A percentile compares a stretch with the other conserved stretches of the same genome.
phyloP scores from a whole-genome alignment of 64 coral and sea anemone species.

The Orbicella faveolata region DNA sequence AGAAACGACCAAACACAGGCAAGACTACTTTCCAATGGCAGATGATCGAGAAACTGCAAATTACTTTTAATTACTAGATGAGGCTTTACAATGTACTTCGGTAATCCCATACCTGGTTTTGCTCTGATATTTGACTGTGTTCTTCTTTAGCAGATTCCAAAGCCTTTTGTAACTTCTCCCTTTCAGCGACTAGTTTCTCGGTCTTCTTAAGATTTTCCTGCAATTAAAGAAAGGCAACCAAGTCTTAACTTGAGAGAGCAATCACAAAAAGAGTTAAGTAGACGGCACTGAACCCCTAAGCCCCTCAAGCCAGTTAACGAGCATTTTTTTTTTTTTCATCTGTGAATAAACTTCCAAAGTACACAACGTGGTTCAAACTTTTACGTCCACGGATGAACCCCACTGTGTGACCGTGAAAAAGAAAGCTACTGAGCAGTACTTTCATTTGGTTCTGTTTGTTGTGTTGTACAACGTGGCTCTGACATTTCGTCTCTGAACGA shows the following conservation, averaged over 20 bases:
- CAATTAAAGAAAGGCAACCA: not conserved
- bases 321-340: too few species aligned
- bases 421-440: not conserved
- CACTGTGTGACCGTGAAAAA: not conserved
- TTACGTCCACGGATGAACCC: not conserved
- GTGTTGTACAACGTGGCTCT: not conserved
- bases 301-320: too few species aligned
- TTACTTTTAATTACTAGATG: not conserved
- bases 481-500: too few species aligned
- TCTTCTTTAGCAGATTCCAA: conserved; percentile 21
- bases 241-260: not conserved
- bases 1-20: too few species aligned
- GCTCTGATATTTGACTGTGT: not conserved
- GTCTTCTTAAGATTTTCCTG: conserved; percentile 19
- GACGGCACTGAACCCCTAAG: too few species aligned
- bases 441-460: too few species aligned
- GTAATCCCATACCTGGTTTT: not conserved
- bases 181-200: conserved; percentile 23
- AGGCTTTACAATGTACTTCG: not conserved
- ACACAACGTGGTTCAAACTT: too few species aligned
- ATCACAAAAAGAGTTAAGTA: not conserved
- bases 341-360: too few species aligned
- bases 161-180: not conserved
- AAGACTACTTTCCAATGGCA: too few species aligned
- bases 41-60: too few species aligned